These are phyloP conservation scores for Nasonia vitripennis DNA, from an alignment of 1,140 invertebrate genomes.

Conservation along the genomic window DNA sequence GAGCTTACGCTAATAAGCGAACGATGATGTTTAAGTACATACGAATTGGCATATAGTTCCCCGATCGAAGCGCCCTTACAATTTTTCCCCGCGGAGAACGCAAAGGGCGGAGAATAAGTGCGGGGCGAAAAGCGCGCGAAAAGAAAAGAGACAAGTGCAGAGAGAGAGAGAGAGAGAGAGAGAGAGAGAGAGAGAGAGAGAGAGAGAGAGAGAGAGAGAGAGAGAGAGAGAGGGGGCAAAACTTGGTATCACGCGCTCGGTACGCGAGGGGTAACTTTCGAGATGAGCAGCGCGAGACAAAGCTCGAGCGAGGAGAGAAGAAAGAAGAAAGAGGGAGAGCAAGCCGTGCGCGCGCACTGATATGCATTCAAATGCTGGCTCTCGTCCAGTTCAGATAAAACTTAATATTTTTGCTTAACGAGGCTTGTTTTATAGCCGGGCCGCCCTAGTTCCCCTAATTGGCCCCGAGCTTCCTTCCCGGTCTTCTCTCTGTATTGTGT, in stretches of 20 bases:
- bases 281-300: conserved; percentile 4
- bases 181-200: background rate
- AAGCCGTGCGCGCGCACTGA: conserved; percentile 51
- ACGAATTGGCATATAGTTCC: too few relatives aligned
- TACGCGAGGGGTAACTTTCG: background rate
- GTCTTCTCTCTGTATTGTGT: conserved; percentile 36
- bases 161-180: background rate
- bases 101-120: background rate
- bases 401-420: conserved; percentile 69
- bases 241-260: background rate
- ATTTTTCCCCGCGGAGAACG: background rate
- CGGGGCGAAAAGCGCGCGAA: background rate
- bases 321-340: conserved; percentile 39
- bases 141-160: conserved; percentile 8
- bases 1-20: too few relatives aligned
- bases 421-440: conserved; percentile 65
- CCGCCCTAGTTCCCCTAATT: conserved; percentile 67
- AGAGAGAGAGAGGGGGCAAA: background rate
- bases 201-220: background rate
- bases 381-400: conserved; percentile 66
- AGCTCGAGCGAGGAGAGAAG: conserved; percentile 17
- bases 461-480: conserved; percentile 55
- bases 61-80: background rate
- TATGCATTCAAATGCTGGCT: conserved; percentile 65
- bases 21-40: too few relatives aligned